These are phyloP conservation scores for Pyrgus malvae DNA, from an alignment of 2,888 invertebrate species.

Conservation along the genomic window DNA sequence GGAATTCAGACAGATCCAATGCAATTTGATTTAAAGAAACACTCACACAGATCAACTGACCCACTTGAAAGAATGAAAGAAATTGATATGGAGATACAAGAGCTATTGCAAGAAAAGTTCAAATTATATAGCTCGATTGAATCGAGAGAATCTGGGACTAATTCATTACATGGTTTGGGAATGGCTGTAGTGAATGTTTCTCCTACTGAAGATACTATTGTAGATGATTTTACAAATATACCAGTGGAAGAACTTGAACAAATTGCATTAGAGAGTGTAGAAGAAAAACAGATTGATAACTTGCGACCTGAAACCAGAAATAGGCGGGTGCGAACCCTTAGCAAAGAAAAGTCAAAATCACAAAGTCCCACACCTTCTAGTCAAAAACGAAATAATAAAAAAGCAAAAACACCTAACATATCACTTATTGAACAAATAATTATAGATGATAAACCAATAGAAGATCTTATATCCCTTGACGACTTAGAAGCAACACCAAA, in stretches of 20 bases:
- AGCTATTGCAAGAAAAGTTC: constrained; percentile 80
- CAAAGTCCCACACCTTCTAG: constrained; percentile 44
- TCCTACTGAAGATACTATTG: constrained; percentile 54
- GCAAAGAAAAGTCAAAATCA: constrained; percentile 45
- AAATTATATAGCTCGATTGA: constrained; percentile 78
- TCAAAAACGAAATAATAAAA: constrained; percentile 43
- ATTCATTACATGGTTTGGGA: constrained; percentile 58
- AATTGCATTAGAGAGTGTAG: constrained; percentile 60
- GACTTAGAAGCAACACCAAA: constrained; percentile 53
- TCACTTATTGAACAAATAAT: constrained; percentile 72
- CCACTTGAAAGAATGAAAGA: constrained; percentile 82
- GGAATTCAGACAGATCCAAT: constrained; percentile 57
- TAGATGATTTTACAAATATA: constrained; percentile 64
- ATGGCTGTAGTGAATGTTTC: constrained; percentile 69
- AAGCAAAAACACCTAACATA: constrained; percentile 61
- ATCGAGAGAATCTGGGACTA: constrained; percentile 51
- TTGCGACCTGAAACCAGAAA: constrained; percentile 40
- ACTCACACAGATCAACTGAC: constrained; percentile 44
- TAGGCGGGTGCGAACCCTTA: constrained; percentile 43
- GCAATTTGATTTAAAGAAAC: constrained; percentile 35
- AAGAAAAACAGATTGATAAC: constrained; percentile 38
- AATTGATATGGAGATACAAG: constrained; percentile 82
- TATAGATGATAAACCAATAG: constrained; percentile 65
- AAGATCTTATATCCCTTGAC: constrained; percentile 69
- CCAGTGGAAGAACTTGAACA: constrained; percentile 69